phyloP scores from a whole-genome alignment of 2,888 invertebrate species.

The Mechanitis messenoides region DNA sequence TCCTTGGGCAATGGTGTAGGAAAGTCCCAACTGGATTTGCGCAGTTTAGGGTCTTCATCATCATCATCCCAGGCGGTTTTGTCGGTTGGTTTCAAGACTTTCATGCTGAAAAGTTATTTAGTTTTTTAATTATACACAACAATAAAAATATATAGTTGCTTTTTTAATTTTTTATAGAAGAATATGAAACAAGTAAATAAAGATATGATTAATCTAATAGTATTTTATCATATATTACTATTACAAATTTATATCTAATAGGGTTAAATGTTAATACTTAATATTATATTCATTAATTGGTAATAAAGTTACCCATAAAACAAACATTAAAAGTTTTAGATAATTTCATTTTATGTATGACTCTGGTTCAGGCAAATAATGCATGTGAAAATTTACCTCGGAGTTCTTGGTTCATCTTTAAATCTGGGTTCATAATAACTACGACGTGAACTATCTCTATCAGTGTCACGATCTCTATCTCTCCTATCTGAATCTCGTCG shows the following conservation, averaged over 20 bases:
- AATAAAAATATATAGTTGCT: not conserved
- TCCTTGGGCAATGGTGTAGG: conserved; percentile 85
- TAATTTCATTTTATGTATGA: too few species aligned
- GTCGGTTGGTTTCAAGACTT: conserved; percentile 74
- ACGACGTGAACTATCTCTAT: conserved; percentile 65
- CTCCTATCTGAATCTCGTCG: conserved; percentile 41
- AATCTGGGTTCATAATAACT: conserved; percentile 79
- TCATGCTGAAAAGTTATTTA: conserved; percentile 47
- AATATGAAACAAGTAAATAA: too few species aligned
- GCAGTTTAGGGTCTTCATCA: conserved; percentile 82
- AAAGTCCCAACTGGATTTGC: conserved; percentile 93
- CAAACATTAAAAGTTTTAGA: too few species aligned
- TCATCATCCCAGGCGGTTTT: conserved; percentile 86
- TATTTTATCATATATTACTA: too few species aligned
- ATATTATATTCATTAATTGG: too few species aligned
- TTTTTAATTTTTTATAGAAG: too few species aligned
- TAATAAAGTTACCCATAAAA: too few species aligned
- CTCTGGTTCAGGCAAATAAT: not conserved
- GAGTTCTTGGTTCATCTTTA: conserved; percentile 91
- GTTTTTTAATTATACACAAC: not conserved
- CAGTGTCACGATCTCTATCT: conserved; percentile 48
- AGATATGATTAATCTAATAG: too few species aligned
- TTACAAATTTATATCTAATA: too few species aligned
- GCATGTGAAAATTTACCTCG: conserved; percentile 63
- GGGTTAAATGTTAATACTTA: too few species aligned